These are phyloP conservation scores for Cepphus grylle DNA, from an alignment of 2,113 vertebrate genomes.

Conservation along the genomic window DNA sequence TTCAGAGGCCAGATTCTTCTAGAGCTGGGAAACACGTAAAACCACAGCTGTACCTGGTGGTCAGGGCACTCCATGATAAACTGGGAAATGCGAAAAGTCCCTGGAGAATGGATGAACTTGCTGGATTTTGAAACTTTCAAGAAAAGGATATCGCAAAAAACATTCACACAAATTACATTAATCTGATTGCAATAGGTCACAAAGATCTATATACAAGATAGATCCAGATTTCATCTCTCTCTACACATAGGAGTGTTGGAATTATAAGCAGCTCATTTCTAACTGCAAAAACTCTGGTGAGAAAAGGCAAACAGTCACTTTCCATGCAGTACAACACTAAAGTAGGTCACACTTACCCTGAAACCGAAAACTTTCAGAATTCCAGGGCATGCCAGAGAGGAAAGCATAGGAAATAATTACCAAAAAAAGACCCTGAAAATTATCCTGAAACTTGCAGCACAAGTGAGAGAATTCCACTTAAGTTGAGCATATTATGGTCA, in stretches of 20 bases:
- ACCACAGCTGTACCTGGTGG: accelerated
- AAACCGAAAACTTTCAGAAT: not conserved
- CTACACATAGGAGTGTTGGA: not conserved
- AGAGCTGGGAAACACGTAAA: not conserved
- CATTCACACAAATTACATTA: not conserved
- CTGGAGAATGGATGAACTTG: not conserved
- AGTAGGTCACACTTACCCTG: not conserved
- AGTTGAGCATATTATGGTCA: not conserved
- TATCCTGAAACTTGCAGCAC: not conserved
- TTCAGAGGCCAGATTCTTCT: not conserved
- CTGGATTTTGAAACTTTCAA: not conserved
- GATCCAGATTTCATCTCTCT: not conserved
- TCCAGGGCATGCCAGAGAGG: not conserved
- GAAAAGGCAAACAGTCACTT: not conserved
- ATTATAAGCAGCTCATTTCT: not conserved
- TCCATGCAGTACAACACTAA: not conserved
- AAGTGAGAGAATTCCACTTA: not conserved
- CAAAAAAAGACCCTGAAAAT: not conserved
- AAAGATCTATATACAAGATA: not conserved
- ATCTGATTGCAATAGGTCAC: not conserved
- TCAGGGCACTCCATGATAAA: not conserved
- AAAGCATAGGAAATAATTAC: not conserved
- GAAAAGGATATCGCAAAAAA: not conserved
- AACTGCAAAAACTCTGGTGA: not conserved
- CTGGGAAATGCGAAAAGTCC: not conserved